These are phyloP conservation scores for Anthoscopus minutus DNA, from an alignment of 2,113 vertebrate species.

Conservation along the genomic window DNA sequence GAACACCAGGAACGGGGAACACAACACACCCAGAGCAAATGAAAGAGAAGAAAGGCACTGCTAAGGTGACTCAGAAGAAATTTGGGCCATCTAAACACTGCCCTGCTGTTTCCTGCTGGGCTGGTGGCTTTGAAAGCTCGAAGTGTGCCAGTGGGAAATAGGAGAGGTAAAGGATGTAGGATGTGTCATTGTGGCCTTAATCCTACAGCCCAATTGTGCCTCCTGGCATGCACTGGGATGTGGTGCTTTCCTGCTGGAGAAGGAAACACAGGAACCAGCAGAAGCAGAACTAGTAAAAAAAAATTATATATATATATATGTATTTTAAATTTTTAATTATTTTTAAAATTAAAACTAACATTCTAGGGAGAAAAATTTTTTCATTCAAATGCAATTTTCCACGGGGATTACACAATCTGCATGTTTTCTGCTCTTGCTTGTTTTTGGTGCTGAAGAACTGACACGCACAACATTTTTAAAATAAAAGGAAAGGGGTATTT, in stretches of 20 bases:
- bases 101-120: background rate
- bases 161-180: background rate
- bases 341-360: background rate
- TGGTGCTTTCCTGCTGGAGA: background rate
- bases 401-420: background rate
- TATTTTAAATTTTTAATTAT: background rate
- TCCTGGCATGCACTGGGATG: background rate
- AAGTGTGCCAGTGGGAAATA: background rate
- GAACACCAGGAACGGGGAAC: background rate
- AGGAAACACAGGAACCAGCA: background rate
- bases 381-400: background rate
- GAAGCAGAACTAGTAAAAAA: background rate
- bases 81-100: background rate
- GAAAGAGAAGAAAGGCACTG: background rate
- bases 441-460: background rate
- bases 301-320: background rate
- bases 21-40: background rate
- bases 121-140: background rate
- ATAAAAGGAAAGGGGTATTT: background rate
- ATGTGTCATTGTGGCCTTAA: background rate
- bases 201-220: background rate
- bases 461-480: background rate
- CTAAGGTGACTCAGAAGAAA: background rate
- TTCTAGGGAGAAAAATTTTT: background rate
- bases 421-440: background rate